These are phyloP conservation scores for Sarcophaga carnaria DNA, from an alignment of 2,888 invertebrate species.

Conservation along the genomic window DNA sequence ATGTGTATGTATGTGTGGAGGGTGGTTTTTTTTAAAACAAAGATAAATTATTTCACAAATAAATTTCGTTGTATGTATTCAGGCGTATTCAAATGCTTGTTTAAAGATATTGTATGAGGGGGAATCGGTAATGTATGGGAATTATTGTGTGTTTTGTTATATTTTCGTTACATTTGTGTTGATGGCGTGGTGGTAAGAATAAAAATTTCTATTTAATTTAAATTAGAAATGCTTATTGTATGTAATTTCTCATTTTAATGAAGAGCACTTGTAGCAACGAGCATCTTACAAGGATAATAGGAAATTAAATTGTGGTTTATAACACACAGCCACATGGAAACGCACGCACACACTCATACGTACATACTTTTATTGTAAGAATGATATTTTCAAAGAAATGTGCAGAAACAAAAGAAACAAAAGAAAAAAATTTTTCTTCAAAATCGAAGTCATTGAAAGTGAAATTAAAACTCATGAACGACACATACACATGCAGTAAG, in stretches of 20 bases:
- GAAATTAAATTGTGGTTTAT: conserved; percentile 59
- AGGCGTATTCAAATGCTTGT: background rate
- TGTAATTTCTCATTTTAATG: conserved; percentile 61
- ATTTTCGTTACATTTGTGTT: conserved; percentile 27
- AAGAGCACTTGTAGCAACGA: conserved; percentile 55
- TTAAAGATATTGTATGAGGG: background rate
- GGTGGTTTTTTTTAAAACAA: conserved; percentile 11
- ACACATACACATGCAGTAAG: no score
- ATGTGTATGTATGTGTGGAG: background rate
- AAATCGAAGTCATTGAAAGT: background rate
- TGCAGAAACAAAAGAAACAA: background rate
- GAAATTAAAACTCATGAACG: background rate
- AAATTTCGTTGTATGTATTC: conserved; percentile 6
- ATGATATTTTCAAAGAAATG: background rate
- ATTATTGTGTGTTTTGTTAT: background rate
- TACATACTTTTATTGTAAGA: background rate
- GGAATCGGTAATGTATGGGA: background rate
- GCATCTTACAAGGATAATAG: conserved; percentile 42
- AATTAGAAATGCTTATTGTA: conserved; percentile 56
- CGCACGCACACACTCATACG: background rate
- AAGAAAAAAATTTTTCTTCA: background rate
- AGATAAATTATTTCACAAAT: background rate
- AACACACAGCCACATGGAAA: background rate
- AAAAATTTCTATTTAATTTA: conserved; percentile 60
- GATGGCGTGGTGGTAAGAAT: conserved; percentile 37